A percentile compares a stretch with the other conserved stretches of the same genome.
Conservation (phyloP, 2,113 vertebrate species). For the Rhinopomastus cyanomelas region DNA sequence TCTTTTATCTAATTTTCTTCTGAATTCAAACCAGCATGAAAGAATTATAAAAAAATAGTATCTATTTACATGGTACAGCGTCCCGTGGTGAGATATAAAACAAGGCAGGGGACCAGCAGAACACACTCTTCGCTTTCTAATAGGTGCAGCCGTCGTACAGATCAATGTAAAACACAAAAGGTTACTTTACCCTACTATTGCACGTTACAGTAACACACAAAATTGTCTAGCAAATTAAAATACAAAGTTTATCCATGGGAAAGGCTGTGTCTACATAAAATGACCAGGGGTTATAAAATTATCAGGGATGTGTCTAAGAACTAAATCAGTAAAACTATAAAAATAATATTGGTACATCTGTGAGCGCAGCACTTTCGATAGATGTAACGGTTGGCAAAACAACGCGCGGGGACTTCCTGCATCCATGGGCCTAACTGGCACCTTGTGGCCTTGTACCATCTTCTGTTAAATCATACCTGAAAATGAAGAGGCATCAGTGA, state of each 20-base stretch:
- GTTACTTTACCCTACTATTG: conserved; percentile 48
- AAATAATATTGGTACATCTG: conserved; percentile 74
- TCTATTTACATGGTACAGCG: conserved; percentile 82
- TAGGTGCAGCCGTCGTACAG: not conserved
- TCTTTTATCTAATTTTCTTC: conserved; percentile 68
- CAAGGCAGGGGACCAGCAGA: conserved; percentile 70
- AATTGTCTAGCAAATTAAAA: conserved; percentile 68
- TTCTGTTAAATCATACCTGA: conserved; percentile 93
- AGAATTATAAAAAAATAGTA: conserved; percentile 77
- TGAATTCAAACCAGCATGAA: conserved; percentile 67
- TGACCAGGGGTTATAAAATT: conserved; percentile 67
- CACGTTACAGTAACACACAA: conserved; percentile 60
- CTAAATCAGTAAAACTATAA: conserved; percentile 75
- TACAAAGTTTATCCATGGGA: conserved; percentile 54
- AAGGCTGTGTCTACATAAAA: conserved; percentile 68
- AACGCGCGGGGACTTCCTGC: not conserved
- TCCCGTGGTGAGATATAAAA: conserved; percentile 69
- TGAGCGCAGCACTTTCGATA: conserved; percentile 39
- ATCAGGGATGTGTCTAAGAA: conserved; percentile 48
- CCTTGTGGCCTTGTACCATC: conserved; percentile 78
- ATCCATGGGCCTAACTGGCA: conserved; percentile 69
- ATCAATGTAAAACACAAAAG: conserved; percentile 25
- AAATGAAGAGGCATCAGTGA: not conserved
- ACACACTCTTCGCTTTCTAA: conserved; percentile 5
- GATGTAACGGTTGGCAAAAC: conserved; percentile 46